A percentile compares a stretch with the other conserved stretches of the same genome.
Evolutionary conservation across 2,113 vertebrate genomes (phyloP).

Genomic region (Oophaga pumilio): DNA sequence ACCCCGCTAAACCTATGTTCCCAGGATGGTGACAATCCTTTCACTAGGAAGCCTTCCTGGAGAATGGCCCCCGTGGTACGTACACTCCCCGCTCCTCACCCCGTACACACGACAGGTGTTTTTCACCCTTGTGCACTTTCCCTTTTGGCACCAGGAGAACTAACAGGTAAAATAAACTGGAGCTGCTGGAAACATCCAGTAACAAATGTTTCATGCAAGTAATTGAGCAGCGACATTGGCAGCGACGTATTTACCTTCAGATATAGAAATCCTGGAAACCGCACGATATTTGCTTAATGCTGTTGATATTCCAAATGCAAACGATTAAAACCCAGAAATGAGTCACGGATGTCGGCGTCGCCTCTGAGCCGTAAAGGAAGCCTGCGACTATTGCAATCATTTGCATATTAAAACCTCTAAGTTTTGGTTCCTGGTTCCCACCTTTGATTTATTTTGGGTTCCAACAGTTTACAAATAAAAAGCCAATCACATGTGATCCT

Average conservation of each 20-base stretch:
- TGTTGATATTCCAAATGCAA: slow-evolving; percentile 48
- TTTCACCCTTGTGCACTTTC: background rate
- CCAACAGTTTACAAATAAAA: background rate
- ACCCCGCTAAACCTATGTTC: too few relatives aligned
- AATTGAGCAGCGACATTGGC: slow-evolving; percentile 16
- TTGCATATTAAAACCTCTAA: too few relatives aligned
- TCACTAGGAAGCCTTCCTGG: background rate
- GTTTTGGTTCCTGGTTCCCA: background rate
- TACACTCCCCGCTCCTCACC: background rate
- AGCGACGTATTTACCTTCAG: slow-evolving; percentile 20
- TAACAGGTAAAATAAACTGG: slow-evolving; percentile 13
- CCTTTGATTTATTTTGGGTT: background rate
- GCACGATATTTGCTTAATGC: slow-evolving; percentile 46
- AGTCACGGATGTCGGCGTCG: background rate
- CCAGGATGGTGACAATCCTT: too few relatives aligned
- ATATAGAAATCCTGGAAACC: slow-evolving; percentile 44
- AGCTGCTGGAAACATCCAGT: background rate
- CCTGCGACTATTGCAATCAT: background rate
- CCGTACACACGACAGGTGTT: background rate
- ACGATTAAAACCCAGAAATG: slow-evolving; percentile 36
- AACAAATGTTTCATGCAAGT: slow-evolving; percentile 31
- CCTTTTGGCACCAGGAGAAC: background rate
- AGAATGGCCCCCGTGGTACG: background rate
- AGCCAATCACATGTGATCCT: background rate
- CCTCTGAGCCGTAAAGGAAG: background rate